Conservation (phyloP, 2,113 vertebrate species). For the Callionymus lyra region DNA sequence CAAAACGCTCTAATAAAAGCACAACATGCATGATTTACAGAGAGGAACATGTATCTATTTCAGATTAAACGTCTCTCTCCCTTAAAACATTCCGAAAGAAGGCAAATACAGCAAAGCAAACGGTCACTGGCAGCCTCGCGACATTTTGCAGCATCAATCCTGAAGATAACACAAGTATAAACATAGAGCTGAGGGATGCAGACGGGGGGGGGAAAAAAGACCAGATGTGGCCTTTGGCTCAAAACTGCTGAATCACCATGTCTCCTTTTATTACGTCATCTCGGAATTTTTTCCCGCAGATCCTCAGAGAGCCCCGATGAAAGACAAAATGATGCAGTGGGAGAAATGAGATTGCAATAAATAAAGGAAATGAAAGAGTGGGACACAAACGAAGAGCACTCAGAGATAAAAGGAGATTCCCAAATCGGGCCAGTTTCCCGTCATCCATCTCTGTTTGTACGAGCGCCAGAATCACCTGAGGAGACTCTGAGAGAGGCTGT, state of each 20-base stretch:
- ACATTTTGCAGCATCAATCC: no score
- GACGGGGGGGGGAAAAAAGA: slow-evolving; percentile 21
- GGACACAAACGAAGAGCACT: not conserved
- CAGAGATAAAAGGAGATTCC: slow-evolving; percentile 18
- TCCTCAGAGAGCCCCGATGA: slow-evolving; percentile 18
- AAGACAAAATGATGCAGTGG: slow-evolving; percentile 12
- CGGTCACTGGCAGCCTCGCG: no score
- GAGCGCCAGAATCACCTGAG: slow-evolving; percentile 33
- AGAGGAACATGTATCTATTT: no score
- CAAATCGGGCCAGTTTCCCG: slow-evolving; percentile 2
- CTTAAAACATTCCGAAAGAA: no score
- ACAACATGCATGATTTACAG: no score
- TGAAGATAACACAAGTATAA: no score
- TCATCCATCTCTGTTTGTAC: not conserved
- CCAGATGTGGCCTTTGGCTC: slow-evolving; percentile 60
- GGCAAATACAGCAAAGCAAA: no score
- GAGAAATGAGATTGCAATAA: slow-evolving; percentile 2
- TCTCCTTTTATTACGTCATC: slow-evolving; percentile 60
- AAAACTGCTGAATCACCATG: slow-evolving; percentile 63
- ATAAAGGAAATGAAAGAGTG: slow-evolving; percentile 1
- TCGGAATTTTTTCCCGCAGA: slow-evolving; percentile 22
- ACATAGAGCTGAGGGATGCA: slow-evolving; percentile 6
- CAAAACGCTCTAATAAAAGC: no score
- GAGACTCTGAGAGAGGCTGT: slow-evolving; percentile 18
- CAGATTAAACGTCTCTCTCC: no score